Percentiles rank a stretch among this genome's conserved stretches.
Conservation (phyloP, 2,113 vertebrate genomes). For the Chrysochloris asiatica region DNA sequence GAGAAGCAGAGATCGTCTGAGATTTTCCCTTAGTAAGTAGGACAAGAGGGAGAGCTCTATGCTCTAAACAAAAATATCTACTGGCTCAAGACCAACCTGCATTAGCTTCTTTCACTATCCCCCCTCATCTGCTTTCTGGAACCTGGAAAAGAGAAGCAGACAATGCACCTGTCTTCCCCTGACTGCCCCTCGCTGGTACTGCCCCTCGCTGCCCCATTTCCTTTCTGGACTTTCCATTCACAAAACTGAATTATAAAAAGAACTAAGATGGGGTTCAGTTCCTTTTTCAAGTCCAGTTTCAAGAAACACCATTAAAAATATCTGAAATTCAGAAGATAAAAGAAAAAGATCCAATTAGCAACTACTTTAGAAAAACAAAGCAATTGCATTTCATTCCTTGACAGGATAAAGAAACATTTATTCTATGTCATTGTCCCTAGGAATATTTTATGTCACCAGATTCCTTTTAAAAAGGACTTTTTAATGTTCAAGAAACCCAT, state of each 20-base stretch:
- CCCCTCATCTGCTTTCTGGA: not conserved
- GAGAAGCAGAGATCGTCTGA: not conserved
- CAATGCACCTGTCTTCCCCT: not conserved
- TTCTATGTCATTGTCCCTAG: not conserved
- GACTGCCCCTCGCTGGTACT: too few relatives aligned
- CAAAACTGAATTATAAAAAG: not conserved
- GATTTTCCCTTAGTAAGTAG: not conserved
- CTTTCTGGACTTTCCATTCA: not conserved
- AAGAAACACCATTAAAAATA: not conserved
- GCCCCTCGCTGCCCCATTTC: not conserved
- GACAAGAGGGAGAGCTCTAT: not conserved
- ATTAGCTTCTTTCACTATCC: not conserved
- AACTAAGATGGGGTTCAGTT: not conserved
- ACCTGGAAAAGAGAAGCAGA: not conserved
- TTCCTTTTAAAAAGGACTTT: not conserved
- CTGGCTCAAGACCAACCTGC: not conserved
- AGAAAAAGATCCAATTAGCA: not conserved
- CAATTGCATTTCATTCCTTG: not conserved
- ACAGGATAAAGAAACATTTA: not conserved
- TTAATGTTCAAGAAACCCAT: not conserved
- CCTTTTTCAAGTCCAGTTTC: not conserved
- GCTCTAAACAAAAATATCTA: not conserved
- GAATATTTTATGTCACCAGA: not conserved
- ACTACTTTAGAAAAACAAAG: not conserved
- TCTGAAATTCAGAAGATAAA: not conserved